A percentile compares a stretch with the other conserved stretches of the same genome.
Evolutionary conservation across 1,140 invertebrate genomes (phyloP).

Genomic region (Periplaneta americana): DNA sequence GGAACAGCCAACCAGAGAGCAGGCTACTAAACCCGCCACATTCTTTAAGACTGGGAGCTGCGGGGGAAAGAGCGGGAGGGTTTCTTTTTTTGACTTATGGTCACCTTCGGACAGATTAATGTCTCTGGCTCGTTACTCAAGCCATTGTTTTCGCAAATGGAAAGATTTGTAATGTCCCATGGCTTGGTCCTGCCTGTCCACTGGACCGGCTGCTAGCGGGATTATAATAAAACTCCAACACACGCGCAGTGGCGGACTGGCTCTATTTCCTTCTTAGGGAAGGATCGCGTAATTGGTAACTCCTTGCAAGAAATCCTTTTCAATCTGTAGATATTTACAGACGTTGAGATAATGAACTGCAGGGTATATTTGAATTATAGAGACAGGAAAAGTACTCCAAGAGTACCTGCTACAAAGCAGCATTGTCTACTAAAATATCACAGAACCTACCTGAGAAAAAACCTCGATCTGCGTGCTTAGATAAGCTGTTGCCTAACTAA

Average conservation of each 20-base stretch:
- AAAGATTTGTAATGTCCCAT: background rate
- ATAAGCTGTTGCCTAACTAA: too few relatives aligned
- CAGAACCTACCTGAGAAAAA: too few relatives aligned
- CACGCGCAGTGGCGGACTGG: background rate
- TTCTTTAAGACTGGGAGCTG: background rate
- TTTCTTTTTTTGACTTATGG: slow-evolving; percentile 1
- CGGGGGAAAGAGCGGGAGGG: background rate
- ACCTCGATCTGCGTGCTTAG: too few relatives aligned
- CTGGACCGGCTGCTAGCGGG: background rate
- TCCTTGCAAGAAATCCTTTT: too few relatives aligned
- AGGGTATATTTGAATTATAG: too few relatives aligned
- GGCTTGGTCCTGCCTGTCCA: background rate
- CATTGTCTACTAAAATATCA: too few relatives aligned
- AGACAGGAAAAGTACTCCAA: too few relatives aligned
- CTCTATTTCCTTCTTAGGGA: background rate
- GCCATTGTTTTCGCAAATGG: slow-evolving; percentile 16
- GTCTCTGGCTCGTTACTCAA: slow-evolving; percentile 11
- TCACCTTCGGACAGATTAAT: slow-evolving; percentile 18
- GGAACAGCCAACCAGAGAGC: background rate
- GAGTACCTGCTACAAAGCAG: too few relatives aligned
- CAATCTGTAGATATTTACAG: too few relatives aligned
- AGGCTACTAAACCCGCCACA: background rate
- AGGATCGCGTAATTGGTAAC: too few relatives aligned
- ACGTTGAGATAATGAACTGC: too few relatives aligned
- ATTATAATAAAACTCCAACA: background rate